Evolutionary conservation across 2,113 vertebrate genomes (phyloP).

Genomic region (Labrus mixtus): DNA sequence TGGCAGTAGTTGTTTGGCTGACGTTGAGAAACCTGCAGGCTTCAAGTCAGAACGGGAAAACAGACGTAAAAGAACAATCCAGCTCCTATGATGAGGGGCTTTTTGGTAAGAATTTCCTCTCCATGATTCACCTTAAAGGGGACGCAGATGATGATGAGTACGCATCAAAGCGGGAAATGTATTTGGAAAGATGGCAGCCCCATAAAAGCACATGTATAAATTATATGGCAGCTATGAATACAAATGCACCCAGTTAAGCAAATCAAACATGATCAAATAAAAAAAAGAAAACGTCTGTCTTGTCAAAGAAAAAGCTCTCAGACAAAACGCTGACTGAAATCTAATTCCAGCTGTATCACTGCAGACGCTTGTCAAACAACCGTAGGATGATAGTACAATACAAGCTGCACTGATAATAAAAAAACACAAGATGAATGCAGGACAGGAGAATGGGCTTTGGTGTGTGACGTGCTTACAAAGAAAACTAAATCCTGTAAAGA

Average conservation of each 20-base stretch:
- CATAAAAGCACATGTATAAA: neutral
- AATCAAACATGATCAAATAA: conserved; percentile 4
- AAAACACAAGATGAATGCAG: neutral
- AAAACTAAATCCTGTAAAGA: neutral
- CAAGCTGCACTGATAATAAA: conserved; percentile 3
- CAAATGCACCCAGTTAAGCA: neutral
- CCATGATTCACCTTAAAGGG: neutral
- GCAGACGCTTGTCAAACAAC: neutral
- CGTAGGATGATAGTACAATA: neutral
- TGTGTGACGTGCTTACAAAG: neutral
- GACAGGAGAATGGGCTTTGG: neutral
- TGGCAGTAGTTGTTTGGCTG: no score
- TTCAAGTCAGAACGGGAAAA: neutral
- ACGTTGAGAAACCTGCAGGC: conserved; percentile 3
- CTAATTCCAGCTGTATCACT: neutral
- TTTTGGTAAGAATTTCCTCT: neutral
- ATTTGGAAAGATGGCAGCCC: neutral
- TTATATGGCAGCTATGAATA: neutral
- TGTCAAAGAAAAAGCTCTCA: neutral
- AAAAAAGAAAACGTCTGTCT: conserved; percentile 8
- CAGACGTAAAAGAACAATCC: neutral
- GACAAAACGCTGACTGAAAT: conserved; percentile 5
- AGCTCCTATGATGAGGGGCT: neutral
- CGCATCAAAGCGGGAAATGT: neutral
- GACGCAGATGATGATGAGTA: neutral